Evolutionary conservation across 2,888 invertebrate genomes (phyloP).

Genomic region (Hirtodrosophila alboralis): DNA sequence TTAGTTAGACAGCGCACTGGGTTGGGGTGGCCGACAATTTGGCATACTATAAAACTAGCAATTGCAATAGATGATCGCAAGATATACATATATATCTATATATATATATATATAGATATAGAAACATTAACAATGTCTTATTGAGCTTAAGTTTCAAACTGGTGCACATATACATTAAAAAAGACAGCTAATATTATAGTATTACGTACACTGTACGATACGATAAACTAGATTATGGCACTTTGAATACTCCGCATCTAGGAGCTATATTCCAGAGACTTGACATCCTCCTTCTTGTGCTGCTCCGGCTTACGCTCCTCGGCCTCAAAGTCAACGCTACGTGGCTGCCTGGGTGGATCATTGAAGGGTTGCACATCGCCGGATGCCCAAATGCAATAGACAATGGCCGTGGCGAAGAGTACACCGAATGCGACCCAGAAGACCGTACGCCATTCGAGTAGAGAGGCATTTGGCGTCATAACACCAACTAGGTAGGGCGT

Average conservation of each 20-base stretch:
- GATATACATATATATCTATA: too few relatives aligned
- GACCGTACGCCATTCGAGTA: constrained; percentile 90
- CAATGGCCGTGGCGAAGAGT: constrained; percentile 87
- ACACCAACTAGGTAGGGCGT: constrained; percentile 88
- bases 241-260: constrained; percentile 35
- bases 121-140: constrained; percentile 36
- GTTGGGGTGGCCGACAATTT: constrained; percentile 47
- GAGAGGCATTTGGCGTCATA: constrained; percentile 87
- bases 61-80: constrained; percentile 48
- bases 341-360: constrained; percentile 78
- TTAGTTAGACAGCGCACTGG: constrained; percentile 51
- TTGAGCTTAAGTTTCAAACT: constrained; percentile 23
- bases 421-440: constrained; percentile 92
- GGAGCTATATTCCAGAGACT: constrained; percentile 57
- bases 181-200: constrained; percentile 18
- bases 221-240: constrained; percentile 58
- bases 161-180: constrained; percentile 22
- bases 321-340: constrained; percentile 60
- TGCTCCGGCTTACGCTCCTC: constrained; percentile 55
- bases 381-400: constrained; percentile 89
- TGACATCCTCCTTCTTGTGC: constrained; percentile 16
- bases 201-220: constrained; percentile 22
- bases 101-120: too few relatives aligned
- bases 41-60: constrained; percentile 76
- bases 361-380: constrained; percentile 92